Evolutionary conservation across 2,888 invertebrate genomes (phyloP).

Genomic region (Melanostoma mellinum): DNA sequence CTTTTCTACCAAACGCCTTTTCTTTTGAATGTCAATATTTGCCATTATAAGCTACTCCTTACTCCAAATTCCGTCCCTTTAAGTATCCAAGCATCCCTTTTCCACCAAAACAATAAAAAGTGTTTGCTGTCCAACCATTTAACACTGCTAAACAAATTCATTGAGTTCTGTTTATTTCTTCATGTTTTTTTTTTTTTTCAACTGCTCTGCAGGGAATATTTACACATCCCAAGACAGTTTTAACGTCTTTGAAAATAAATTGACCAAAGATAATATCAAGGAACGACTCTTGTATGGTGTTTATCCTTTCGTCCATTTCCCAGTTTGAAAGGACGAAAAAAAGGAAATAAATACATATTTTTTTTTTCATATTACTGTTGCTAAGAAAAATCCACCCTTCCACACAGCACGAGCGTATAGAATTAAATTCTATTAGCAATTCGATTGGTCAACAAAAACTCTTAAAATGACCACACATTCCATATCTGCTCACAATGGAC

Average conservation of each 20-base stretch:
- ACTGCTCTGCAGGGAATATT: constrained; percentile 51
- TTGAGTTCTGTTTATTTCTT: constrained; percentile 9
- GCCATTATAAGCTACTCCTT: too few relatives aligned
- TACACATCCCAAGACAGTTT: constrained; percentile 67
- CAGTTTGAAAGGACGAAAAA: constrained; percentile 11
- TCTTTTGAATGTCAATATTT: too few relatives aligned
- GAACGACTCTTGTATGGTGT: constrained; percentile 18
- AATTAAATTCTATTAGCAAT: constrained; percentile 73
- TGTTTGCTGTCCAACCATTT: constrained; percentile 19
- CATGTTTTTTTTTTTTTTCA: neutral
- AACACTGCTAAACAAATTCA: constrained; percentile 47
- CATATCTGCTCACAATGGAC: constrained; percentile 70
- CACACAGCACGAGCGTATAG: neutral
- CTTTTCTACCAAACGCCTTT: too few relatives aligned
- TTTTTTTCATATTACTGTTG: constrained; percentile 49
- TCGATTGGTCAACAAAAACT: constrained; percentile 72
- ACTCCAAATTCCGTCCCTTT: too few relatives aligned
- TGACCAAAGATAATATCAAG: constrained; percentile 70
- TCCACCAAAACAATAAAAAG: constrained; percentile 9
- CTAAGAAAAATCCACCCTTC: constrained; percentile 50
- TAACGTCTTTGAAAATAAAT: constrained; percentile 71
- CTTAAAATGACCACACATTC: constrained; percentile 70
- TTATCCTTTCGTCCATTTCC: constrained; percentile 59
- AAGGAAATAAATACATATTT: neutral
- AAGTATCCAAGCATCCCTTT: neutral